Percentiles rank a stretch among this genome's conserved stretches.
phyloP scores from a whole-genome alignment of 2,113 vertebrate genomes.

The Spea multiplicata region DNA sequence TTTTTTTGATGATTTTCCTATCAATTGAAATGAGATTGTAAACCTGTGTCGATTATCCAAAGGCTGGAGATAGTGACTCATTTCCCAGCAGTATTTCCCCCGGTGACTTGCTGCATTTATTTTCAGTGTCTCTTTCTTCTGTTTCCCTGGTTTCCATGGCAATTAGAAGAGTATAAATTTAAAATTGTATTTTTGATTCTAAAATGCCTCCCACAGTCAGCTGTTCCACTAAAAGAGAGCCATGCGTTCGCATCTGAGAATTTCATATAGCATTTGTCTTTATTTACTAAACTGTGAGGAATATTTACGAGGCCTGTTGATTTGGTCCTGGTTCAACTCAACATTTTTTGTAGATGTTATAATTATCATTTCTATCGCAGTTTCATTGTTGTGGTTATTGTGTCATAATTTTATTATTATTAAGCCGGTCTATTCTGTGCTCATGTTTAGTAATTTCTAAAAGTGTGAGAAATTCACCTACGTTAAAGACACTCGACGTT shows the following conservation, averaged over 20 bases:
- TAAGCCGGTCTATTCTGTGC: no score
- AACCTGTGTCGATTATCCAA: conserved; percentile 6
- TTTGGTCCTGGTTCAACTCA: no score
- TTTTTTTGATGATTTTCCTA: not conserved
- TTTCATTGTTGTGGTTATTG: no score
- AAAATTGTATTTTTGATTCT: conserved; percentile 35
- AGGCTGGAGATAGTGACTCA: conserved; percentile 16
- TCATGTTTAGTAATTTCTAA: conserved; percentile 79
- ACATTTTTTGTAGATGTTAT: no score
- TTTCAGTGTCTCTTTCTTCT: conserved; percentile 13
- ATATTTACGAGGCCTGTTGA: no score
- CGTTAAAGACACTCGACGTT: conserved; percentile 83
- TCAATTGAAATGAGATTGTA: not conserved
- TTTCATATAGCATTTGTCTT: conserved; percentile 1
- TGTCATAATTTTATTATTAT: no score
- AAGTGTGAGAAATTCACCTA: conserved; percentile 83
- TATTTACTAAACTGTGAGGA: no score
- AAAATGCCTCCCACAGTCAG: conserved; percentile 26
- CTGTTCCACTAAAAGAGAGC: not conserved
- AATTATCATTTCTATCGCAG: no score
- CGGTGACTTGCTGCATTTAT: conserved; percentile 33
- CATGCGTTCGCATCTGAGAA: not conserved
- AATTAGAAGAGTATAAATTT: conserved; percentile 24
- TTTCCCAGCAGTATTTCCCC: conserved; percentile 21
- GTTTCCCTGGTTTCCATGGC: conserved; percentile 27